Evolutionary conservation across 2,797 vertebrate genomes (phyloP).

Genomic region (Gymnoscopelus microlampas): DNA sequence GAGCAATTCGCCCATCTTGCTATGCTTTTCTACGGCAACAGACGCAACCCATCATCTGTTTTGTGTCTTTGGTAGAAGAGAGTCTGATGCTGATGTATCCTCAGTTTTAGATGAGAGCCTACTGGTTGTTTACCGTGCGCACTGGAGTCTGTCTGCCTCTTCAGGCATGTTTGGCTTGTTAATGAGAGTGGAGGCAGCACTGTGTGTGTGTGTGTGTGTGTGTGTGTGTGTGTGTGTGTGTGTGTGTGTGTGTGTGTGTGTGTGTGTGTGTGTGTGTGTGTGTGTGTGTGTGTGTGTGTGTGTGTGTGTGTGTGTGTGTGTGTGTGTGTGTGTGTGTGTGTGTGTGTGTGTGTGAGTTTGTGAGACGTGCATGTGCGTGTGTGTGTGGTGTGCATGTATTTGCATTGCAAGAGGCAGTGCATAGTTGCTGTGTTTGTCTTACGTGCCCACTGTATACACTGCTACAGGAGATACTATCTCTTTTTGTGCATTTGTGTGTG

Average conservation of each 20-base stretch:
- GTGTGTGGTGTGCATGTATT: conserved; percentile 60
- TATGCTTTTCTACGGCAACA: conserved; percentile 17
- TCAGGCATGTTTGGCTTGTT: conserved; percentile 81
- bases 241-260: background rate
- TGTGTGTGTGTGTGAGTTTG: conserved; percentile 12
- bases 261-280: conserved; percentile 25
- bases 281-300: conserved; percentile 19
- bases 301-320: conserved; percentile 11
- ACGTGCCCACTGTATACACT: conserved; percentile 31
- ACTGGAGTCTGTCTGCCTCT: conserved; percentile 78
- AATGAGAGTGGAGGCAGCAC: conserved; percentile 72
- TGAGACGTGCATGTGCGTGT: background rate
- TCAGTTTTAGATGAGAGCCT: conserved; percentile 68
- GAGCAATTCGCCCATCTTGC: too few species aligned
- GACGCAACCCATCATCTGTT: conserved; percentile 32
- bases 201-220: conserved; percentile 2
- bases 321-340: conserved; percentile 6
- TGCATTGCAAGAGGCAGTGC: conserved; percentile 66
- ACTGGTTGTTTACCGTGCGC: conserved; percentile 77
- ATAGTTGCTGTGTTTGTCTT: conserved; percentile 37
- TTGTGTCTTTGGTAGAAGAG: conserved; percentile 40
- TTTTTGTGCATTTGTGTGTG: conserved; percentile 14
- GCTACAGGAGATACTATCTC: conserved; percentile 19
- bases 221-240: conserved; percentile 14
- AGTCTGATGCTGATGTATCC: conserved; percentile 57